Evolutionary conservation across 2,113 vertebrate species (phyloP), one percentile per base, ranked within the genome.

Genomic region (Gnathochromis pfefferi): DNA sequence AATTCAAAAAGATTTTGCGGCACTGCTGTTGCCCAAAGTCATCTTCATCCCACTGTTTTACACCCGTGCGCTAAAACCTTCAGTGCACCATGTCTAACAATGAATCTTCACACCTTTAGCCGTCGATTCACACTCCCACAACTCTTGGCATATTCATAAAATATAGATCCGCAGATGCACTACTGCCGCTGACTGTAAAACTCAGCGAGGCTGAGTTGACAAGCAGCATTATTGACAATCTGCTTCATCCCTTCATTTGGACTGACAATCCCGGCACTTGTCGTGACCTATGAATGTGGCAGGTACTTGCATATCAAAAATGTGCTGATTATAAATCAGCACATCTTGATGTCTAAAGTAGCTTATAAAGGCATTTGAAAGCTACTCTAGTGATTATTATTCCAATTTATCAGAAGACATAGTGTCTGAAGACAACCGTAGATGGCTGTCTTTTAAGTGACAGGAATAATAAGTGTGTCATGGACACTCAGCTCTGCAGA

Each of bases 401-500:
- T 21, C 49, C 85, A 80, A 63, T 88, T 68, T 81, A 82, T 91
- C 81, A 88, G 38, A 89, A 83, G 16, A 35, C 21, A 31, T 54
- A 68, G 19, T 35, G 47, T 81, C 53, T 82, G 70, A 86, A 33
- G 55, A 90, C 78, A 85, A 83, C 2, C 9, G 9, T 80, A 70
- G 83, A 85, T 19, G 14, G 53, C 10, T 28, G 86, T 80, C 81
- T 92, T 89, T 90, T 54, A 93, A 90, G 87, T 91, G 89, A 85
- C 78, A 80, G 81, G 85, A 92, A 85, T 91, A 73, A 82, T 70
- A 86, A 88, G 47, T n/a, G 23, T 80, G 45, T 82, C 65, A 40
- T 16, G 86, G 81, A 87, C 9, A 23, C 88, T 85, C 58, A 49
- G 80, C 51, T 83, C 53, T 55, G 73, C 45, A 54, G 57, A 38